Conservation (phyloP, 2,797 vertebrate species). For the Rhinophrynus dorsalis region DNA sequence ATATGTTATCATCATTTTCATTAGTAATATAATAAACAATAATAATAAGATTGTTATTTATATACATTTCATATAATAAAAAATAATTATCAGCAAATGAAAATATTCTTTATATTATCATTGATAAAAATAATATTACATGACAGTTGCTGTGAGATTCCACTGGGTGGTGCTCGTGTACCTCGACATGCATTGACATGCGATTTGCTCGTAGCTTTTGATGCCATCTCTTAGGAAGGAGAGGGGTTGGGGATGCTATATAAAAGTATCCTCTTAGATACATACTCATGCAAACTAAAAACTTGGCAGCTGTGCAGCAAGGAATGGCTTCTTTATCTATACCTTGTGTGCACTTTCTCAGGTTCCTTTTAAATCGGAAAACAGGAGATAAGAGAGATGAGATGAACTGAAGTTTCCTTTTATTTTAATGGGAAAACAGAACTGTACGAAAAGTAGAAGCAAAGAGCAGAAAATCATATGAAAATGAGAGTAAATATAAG, state of each 20-base stretch:
- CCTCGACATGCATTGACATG: neutral
- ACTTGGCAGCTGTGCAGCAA: constrained; percentile 40
- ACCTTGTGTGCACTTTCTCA: neutral
- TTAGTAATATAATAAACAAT: no score
- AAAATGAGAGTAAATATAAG: constrained; percentile 83
- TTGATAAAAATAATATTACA: no score
- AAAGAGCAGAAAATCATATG: constrained; percentile 45
- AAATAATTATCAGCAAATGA: no score
- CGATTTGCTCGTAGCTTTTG: constrained; percentile 45
- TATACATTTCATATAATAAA: no score
- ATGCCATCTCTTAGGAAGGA: constrained; percentile 65
- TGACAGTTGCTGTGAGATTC: neutral
- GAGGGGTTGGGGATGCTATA: constrained; percentile 59
- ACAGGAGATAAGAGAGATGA: constrained; percentile 29
- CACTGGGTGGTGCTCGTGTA: constrained; percentile 11
- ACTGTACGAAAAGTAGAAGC: neutral
- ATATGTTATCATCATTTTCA: no score
- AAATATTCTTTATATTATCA: no score
- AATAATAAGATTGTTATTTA: no score
- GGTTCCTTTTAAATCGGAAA: neutral
- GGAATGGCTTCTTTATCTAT: constrained; percentile 29
- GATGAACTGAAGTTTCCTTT: constrained; percentile 7
- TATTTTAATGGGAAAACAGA: neutral
- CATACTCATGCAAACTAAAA: constrained; percentile 51
- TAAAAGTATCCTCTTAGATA: constrained; percentile 61